These are phyloP conservation scores for Muscicapa striata DNA, from an alignment of 2,797 vertebrate species.

Conservation along the genomic window DNA sequence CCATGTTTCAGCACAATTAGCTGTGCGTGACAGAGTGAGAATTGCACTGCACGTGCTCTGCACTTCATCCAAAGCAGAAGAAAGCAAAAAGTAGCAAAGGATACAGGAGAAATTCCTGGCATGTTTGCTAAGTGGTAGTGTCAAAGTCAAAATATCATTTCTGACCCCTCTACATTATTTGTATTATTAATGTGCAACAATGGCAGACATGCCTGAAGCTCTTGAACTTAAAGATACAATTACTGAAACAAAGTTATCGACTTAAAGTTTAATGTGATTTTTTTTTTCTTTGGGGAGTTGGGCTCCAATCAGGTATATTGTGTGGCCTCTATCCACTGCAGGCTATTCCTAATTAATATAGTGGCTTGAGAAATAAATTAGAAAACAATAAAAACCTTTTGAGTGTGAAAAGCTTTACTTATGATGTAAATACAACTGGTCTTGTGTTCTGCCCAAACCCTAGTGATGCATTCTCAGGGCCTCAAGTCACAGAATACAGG, in stretches of 20 bases:
- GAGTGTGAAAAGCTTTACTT: not conserved
- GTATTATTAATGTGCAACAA: not conserved
- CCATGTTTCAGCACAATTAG: not conserved
- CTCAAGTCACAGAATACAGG: not conserved
- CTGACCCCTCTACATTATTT: not conserved
- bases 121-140: not conserved
- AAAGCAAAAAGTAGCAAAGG: not conserved
- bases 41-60: not conserved
- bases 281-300: too few relatives aligned
- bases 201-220: not conserved
- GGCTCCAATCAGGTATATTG: not conserved
- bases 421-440: rapidly evolving
- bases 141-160: not conserved
- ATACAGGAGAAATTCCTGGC: not conserved
- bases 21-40: not conserved
- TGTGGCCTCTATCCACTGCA: not conserved
- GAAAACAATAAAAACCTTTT: not conserved
- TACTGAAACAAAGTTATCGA: too few relatives aligned
- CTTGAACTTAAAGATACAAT: not conserved
- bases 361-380: not conserved
- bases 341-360: not conserved
- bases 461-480: not conserved
- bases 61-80: not conserved
- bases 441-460: not conserved
- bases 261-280: not conserved